phyloP scores from a whole-genome alignment of 2,113 vertebrate species.

The Eolophus roseicapilla region DNA sequence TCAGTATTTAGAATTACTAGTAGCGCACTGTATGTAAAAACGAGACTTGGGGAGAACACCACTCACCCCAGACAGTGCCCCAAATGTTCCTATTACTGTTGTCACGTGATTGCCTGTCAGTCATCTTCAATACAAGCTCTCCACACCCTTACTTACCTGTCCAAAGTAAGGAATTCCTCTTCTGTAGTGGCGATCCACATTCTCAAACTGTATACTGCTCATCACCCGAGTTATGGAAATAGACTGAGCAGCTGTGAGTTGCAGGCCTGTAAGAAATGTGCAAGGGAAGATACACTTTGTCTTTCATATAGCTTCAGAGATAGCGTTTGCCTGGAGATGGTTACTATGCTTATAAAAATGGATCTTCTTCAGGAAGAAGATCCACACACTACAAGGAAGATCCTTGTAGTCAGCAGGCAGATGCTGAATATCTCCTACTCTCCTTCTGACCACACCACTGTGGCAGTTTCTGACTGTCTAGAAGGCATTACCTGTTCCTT shows the following conservation, averaged over 20 bases:
- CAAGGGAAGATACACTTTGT: neutral
- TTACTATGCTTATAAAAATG: neutral
- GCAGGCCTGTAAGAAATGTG: conserved; percentile 44
- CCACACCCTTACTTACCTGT: conserved; percentile 21
- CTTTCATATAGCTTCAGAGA: neutral
- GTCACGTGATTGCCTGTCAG: neutral
- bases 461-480: neutral
- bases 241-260: neutral
- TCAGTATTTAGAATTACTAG: neutral
- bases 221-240: conserved; percentile 40
- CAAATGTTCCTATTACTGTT: neutral
- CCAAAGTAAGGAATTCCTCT: conserved; percentile 68
- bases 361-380: neutral
- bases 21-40: neutral
- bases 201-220: conserved; percentile 51
- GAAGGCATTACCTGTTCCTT: conserved; percentile 65
- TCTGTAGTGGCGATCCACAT: conserved; percentile 45
- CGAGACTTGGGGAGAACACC: neutral
- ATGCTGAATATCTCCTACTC: neutral
- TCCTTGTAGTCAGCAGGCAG: neutral
- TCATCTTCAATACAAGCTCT: neutral
- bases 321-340: neutral
- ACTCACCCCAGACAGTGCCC: neutral
- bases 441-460: neutral
- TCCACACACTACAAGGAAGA: no score